phyloP scores from a whole-genome alignment of 2,113 vertebrate species.

The Xiphophorus maculatus region DNA sequence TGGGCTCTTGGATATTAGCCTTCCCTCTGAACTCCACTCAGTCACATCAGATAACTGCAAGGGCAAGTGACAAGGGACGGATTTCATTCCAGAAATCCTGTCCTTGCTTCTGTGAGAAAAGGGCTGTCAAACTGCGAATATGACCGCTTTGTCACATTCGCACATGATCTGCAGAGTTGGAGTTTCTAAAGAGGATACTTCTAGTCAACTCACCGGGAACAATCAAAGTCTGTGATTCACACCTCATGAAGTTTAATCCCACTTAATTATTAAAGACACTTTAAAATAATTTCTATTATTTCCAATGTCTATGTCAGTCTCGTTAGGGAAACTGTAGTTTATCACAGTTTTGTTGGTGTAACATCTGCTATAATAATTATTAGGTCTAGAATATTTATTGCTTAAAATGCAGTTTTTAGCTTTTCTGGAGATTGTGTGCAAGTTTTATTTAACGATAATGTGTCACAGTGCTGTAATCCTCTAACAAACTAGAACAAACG shows the following conservation, averaged over 20 bases:
- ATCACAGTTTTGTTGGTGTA: not conserved
- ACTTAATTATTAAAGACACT: not conserved
- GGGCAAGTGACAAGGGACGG: conserved; percentile 54
- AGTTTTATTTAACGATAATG: not conserved
- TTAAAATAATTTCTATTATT: not conserved
- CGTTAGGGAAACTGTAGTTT: not conserved
- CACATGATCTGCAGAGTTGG: not conserved
- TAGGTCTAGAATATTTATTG: not conserved
- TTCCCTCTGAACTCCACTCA: conserved; percentile 56
- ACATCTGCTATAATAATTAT: not conserved
- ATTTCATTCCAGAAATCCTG: conserved; percentile 46
- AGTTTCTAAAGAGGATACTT: not conserved
- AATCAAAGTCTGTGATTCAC: not conserved
- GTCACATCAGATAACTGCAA: conserved; percentile 56
- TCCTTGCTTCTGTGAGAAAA: not conserved
- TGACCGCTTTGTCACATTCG: conserved; percentile 13
- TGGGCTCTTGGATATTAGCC: conserved; percentile 56
- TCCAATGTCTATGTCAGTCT: not conserved
- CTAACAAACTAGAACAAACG: not conserved
- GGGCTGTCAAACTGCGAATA: conserved; percentile 14
- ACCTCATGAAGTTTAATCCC: not conserved
- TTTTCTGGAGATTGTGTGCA: not conserved
- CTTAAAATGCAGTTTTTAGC: not conserved
- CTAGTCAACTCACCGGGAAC: not conserved
- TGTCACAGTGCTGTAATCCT: not conserved